A percentile compares a stretch with the other conserved stretches of the same genome.
phyloP scores from a whole-genome alignment of 2,797 vertebrate genomes.

The Tragopan temminckii region DNA sequence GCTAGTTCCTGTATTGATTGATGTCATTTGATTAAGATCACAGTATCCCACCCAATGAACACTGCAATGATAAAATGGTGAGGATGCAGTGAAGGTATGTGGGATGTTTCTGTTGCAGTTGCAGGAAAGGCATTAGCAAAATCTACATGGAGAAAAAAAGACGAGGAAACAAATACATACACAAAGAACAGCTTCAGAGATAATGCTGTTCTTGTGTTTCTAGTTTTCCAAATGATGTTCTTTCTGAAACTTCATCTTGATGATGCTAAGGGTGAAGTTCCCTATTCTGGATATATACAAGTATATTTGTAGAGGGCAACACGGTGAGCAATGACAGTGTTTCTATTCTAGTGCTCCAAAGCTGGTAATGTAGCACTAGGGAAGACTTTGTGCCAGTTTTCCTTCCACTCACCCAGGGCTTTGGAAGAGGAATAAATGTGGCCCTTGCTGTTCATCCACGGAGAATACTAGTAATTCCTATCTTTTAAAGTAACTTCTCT shows the following conservation, averaged over 20 bases:
- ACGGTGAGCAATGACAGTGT: background rate
- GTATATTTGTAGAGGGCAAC: background rate
- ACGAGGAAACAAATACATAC: background rate
- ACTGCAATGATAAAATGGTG: background rate
- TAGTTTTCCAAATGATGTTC: accelerated
- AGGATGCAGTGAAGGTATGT: background rate
- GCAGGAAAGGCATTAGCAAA: background rate
- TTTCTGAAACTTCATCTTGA: background rate
- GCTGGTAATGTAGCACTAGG: too few species aligned
- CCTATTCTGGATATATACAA: background rate
- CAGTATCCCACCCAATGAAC: background rate
- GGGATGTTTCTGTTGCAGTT: background rate
- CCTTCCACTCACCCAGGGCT: too few species aligned
- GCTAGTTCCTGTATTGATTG: background rate
- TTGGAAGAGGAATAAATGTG: background rate
- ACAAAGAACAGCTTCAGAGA: background rate
- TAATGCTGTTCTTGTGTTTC: background rate
- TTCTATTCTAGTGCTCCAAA: background rate
- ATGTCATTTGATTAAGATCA: background rate
- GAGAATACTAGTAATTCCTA: background rate
- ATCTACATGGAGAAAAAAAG: background rate
- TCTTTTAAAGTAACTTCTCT: background rate
- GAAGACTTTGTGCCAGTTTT: too few species aligned
- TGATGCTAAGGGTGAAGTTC: background rate
- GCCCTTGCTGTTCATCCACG: background rate